A percentile compares a stretch with the other conserved stretches of the same genome.
phyloP scores from a whole-genome alignment of 2,888 invertebrate genomes.

The Morpho achilles region DNA sequence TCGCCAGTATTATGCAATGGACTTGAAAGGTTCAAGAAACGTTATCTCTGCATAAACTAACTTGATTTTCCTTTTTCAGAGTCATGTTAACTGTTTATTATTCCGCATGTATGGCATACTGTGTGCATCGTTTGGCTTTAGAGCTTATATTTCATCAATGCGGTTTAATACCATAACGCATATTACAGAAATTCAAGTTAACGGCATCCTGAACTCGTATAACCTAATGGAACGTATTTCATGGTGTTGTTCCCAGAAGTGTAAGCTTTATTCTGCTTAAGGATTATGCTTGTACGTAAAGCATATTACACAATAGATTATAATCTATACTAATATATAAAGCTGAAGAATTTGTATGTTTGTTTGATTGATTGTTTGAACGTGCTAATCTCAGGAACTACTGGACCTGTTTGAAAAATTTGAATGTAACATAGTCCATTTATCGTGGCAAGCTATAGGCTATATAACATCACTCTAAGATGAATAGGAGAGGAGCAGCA shows the following conservation, averaged over 20 bases:
- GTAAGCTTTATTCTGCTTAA: too few relatives aligned
- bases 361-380: too few relatives aligned
- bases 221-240: constrained; percentile 2
- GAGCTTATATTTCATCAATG: constrained; percentile 21
- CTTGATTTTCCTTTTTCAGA: constrained; percentile 25
- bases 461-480: too few relatives aligned
- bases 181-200: constrained; percentile 20
- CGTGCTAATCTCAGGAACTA: too few relatives aligned
- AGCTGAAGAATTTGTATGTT: too few relatives aligned
- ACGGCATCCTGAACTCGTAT: constrained; percentile 10
- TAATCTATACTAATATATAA: too few relatives aligned
- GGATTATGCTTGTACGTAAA: too few relatives aligned
- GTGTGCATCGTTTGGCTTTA: constrained; percentile 16
- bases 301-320: too few relatives aligned
- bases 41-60: constrained; percentile 21
- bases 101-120: constrained; percentile 22
- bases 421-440: too few relatives aligned
- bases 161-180: constrained; percentile 16
- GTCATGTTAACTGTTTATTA: constrained; percentile 24
- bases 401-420: too few relatives aligned
- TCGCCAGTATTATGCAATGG: constrained; percentile 26
- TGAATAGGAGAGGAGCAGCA: too few relatives aligned
- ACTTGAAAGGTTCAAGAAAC: constrained; percentile 26
- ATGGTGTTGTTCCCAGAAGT: background rate
- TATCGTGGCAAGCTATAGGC: too few relatives aligned